These are phyloP conservation scores for Boleophthalmus pectinirostris DNA, from an alignment of 2,113 vertebrate species.

Conservation along the genomic window DNA sequence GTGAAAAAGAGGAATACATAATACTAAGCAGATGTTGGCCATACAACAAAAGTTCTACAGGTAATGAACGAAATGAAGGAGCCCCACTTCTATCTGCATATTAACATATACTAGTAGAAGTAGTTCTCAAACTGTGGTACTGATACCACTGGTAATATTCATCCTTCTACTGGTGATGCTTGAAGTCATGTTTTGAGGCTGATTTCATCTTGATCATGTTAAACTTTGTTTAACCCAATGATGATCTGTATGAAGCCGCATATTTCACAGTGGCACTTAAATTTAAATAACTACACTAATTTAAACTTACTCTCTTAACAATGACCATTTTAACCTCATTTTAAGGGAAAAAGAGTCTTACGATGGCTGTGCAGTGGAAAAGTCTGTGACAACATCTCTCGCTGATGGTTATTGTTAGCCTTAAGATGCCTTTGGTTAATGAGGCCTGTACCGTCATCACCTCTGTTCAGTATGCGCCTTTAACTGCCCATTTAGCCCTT, in stretches of 20 bases:
- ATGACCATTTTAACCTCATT: not conserved
- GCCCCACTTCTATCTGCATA: conserved; percentile 6
- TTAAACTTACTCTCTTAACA: not conserved
- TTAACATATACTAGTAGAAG: not conserved
- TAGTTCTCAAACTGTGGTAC: not conserved
- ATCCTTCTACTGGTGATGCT: not conserved
- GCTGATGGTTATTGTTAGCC: conserved; percentile 12
- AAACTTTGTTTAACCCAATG: not conserved
- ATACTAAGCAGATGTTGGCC: conserved; percentile 29
- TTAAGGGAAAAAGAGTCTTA: not conserved
- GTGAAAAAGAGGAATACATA: conserved; percentile 48
- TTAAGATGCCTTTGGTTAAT: conserved; percentile 13
- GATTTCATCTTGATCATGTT: not conserved
- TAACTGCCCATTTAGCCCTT: conserved; percentile 18
- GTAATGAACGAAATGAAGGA: conserved; percentile 27
- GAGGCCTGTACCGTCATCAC: not conserved
- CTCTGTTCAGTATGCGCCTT: conserved; percentile 6
- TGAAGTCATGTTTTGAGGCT: too few relatives aligned
- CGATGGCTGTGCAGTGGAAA: not conserved
- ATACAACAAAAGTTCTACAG: conserved; percentile 15
- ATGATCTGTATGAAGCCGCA: not conserved
- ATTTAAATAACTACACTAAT: not conserved
- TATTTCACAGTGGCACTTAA: not conserved
- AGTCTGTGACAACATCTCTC: not conserved
- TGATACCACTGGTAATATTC: not conserved